A percentile compares a stretch with the other conserved stretches of the same genome.
Evolutionary conservation across 2,113 vertebrate species (phyloP).

Genomic region (Dasyurus viverrinus): DNA sequence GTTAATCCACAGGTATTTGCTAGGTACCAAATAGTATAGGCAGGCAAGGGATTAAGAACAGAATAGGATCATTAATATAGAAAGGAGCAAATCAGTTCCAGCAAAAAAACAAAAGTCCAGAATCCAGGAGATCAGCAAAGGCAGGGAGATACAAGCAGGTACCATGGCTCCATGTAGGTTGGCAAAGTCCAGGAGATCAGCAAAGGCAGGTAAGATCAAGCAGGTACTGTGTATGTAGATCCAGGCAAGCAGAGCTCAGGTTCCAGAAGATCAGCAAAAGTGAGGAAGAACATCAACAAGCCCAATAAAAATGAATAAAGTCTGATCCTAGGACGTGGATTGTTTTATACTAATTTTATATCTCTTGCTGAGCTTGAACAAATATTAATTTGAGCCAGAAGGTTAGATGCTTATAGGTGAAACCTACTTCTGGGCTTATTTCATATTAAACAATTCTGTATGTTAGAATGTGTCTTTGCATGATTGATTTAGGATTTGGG

Average conservation of each 20-base stretch:
- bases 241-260: background rate
- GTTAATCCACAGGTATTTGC: background rate
- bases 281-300: slow-evolving; percentile 20
- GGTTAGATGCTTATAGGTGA: background rate
- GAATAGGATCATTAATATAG: slow-evolving; percentile 41
- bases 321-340: background rate
- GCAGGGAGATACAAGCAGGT: slow-evolving; percentile 1
- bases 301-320: background rate
- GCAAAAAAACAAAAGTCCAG: background rate
- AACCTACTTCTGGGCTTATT: slow-evolving; percentile 11
- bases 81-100: background rate
- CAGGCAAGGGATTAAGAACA: background rate
- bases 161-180: background rate
- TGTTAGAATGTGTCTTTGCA: slow-evolving; percentile 23
- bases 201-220: background rate
- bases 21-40: background rate
- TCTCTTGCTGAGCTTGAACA: background rate
- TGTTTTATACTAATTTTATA: background rate
- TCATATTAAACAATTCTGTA: background rate
- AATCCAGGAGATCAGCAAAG: slow-evolving; percentile 33
- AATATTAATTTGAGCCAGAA: background rate
- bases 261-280: background rate
- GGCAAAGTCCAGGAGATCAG: background rate
- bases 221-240: background rate
- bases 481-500: slow-evolving; percentile 20